Evolutionary conservation across 2,888 invertebrate genomes (phyloP).

Genomic region (Deilephila elpenor): DNA sequence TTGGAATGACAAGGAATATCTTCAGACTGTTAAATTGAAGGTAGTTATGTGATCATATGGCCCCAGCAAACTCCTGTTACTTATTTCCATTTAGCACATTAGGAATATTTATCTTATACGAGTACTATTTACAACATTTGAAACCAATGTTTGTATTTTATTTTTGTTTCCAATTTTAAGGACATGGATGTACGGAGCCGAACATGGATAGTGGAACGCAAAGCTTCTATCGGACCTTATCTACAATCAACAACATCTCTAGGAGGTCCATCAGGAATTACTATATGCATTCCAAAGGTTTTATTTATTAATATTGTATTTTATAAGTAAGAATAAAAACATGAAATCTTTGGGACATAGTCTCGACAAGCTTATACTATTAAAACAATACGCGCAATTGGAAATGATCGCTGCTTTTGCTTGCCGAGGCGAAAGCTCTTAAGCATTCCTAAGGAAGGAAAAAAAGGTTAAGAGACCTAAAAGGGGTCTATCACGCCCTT

Average conservation of each 20-base stretch:
- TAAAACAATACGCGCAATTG: too few relatives aligned
- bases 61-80: too few relatives aligned
- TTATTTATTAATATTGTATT: neutral
- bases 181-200: slow-evolving; percentile 47
- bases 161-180: slow-evolving; percentile 40
- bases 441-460: too few relatives aligned
- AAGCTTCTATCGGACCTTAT: slow-evolving; percentile 68
- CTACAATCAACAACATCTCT: slow-evolving; percentile 51
- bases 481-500: too few relatives aligned
- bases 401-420: too few relatives aligned
- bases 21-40: slow-evolving; percentile 49
- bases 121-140: neutral
- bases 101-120: too few relatives aligned
- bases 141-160: neutral
- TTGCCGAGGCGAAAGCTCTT: too few relatives aligned
- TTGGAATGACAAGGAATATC: slow-evolving; percentile 54
- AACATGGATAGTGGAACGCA: slow-evolving; percentile 54
- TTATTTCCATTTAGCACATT: too few relatives aligned
- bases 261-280: slow-evolving; percentile 65
- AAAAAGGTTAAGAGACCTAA: too few relatives aligned
- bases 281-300: slow-evolving; percentile 63
- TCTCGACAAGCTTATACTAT: too few relatives aligned
- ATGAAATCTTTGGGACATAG: too few relatives aligned
- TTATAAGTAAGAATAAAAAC: too few relatives aligned
- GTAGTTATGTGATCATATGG: slow-evolving; percentile 38